These are phyloP conservation scores for Sternotherus odoratus DNA, from an alignment of 2,797 vertebrate genomes.

Conservation along the genomic window DNA sequence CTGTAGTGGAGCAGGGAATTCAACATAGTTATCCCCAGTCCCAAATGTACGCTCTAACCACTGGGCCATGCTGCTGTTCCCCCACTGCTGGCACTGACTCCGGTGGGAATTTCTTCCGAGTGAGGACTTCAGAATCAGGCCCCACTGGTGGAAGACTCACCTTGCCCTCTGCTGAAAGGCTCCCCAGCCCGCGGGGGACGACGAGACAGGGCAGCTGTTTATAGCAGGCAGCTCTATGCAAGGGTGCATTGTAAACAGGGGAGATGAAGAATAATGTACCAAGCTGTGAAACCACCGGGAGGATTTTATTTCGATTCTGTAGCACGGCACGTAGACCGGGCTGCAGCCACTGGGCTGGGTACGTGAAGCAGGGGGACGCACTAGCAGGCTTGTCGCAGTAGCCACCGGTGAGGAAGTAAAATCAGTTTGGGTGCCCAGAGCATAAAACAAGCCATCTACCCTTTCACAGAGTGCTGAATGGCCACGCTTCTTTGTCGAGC, in stretches of 20 bases:
- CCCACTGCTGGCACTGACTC: not conserved
- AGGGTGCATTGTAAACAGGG: not conserved
- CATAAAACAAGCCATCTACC: accelerated
- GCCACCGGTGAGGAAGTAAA: not conserved
- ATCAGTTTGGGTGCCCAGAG: not conserved
- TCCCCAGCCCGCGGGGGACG: not conserved
- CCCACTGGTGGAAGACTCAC: not conserved
- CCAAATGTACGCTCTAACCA: not conserved
- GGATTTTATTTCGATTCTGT: not conserved
- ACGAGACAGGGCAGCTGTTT: not conserved
- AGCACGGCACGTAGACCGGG: not conserved
- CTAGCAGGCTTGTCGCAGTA: not conserved
- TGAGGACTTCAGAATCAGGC: not conserved
- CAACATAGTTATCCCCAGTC: not conserved
- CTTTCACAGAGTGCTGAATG: not conserved
- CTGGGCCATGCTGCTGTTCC: not conserved
- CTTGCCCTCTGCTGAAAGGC: not conserved
- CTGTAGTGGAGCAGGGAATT: not conserved
- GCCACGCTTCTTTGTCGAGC: not conserved
- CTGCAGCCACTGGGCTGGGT: not conserved
- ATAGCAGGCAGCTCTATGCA: not conserved
- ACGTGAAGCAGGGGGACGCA: not conserved
- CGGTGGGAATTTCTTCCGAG: not conserved
- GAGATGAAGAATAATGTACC: not conserved
- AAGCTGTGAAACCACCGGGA: not conserved